Conservation (phyloP, 1,140 invertebrate genomes). For the Drosophila littoralis region DNA sequence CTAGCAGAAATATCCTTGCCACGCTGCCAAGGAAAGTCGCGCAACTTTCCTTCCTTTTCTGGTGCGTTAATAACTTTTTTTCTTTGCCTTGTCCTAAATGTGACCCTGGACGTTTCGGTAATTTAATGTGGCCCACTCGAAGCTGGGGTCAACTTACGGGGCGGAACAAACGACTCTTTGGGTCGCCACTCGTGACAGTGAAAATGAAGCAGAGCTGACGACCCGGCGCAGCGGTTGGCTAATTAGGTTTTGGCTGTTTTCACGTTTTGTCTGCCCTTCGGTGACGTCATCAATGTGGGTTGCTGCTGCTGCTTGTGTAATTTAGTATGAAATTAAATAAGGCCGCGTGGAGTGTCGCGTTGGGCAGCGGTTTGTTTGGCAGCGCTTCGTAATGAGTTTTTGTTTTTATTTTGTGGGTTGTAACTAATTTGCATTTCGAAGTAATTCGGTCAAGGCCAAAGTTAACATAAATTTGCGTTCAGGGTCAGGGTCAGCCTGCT, state of each 20-base stretch:
- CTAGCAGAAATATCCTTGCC: constrained; percentile 31
- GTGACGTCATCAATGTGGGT: constrained; percentile 66
- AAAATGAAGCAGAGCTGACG: constrained; percentile 62
- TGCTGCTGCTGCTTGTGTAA: constrained; percentile 53
- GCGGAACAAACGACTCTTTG: constrained; percentile 10
- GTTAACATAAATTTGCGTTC: constrained; percentile 61
- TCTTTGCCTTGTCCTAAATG: constrained; percentile 6
- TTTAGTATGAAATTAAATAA: constrained; percentile 78
- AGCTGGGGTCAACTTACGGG: constrained; percentile 29
- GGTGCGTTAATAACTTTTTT: constrained; percentile 70
- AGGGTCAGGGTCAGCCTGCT: constrained; percentile 51
- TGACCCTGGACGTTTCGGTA: constrained; percentile 29
- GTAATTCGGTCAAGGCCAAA: constrained; percentile 68
- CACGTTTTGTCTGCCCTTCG: constrained; percentile 21
- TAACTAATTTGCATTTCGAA: constrained; percentile 74
- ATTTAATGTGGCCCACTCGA: constrained; percentile 40
- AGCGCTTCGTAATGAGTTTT: constrained; percentile 73
- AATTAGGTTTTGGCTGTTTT: constrained; percentile 74
- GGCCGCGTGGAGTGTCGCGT: constrained; percentile 34
- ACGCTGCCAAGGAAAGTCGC: constrained; percentile 12
- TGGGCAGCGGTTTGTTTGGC: constrained; percentile 32
- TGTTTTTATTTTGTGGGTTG: constrained; percentile 60
- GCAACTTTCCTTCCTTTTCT: constrained; percentile 24
- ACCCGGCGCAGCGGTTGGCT: constrained; percentile 44
- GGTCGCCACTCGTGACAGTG: constrained; percentile 53